Conservation (phyloP, 2,888 invertebrate genomes). For the Leptura quadrifasciata region DNA sequence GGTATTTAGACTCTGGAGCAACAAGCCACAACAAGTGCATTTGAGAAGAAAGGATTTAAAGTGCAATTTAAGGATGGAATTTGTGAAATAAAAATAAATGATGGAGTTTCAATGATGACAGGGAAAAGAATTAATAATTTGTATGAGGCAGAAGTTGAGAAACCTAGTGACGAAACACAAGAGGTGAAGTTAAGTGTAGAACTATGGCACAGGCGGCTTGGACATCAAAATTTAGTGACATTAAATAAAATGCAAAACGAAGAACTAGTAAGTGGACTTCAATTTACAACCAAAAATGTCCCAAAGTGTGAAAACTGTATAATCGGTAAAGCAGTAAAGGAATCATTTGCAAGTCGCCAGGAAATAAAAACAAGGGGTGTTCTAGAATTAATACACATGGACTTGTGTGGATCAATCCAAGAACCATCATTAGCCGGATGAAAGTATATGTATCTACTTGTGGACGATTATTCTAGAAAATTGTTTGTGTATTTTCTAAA, state of each 20-base stretch:
- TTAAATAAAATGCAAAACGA: too few relatives aligned
- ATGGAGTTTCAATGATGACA: slow-evolving; percentile 7
- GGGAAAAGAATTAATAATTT: slow-evolving; percentile 12
- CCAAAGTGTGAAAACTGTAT: not conserved
- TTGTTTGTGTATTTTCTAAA: too few relatives aligned
- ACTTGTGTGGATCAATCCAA: slow-evolving; percentile 4
- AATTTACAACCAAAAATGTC: too few relatives aligned
- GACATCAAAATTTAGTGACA: too few relatives aligned
- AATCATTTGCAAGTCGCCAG: not conserved
- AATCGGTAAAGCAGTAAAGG: not conserved
- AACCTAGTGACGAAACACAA: not conserved
- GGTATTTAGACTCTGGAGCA: slow-evolving; percentile 14
- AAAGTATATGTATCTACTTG: slow-evolving; percentile 14
- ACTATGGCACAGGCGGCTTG: too few relatives aligned
- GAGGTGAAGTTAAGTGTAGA: slow-evolving; percentile 10
- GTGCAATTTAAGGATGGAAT: not conserved
- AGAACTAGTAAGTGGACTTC: too few relatives aligned
- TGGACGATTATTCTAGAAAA: too few relatives aligned
- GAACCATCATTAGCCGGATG: slow-evolving; percentile 1
- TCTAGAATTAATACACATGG: slow-evolving; percentile 8
- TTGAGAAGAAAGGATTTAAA: slow-evolving; percentile 8
- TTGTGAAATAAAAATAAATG: slow-evolving; percentile 9
- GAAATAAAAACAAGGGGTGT: too few relatives aligned
- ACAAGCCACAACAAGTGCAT: slow-evolving; percentile 13
- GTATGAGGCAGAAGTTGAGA: not conserved